These are phyloP conservation scores for Lytechinus variegatus DNA, from an alignment of 35 echinoderm and acorn worm species.

Conservation along the genomic window DNA sequence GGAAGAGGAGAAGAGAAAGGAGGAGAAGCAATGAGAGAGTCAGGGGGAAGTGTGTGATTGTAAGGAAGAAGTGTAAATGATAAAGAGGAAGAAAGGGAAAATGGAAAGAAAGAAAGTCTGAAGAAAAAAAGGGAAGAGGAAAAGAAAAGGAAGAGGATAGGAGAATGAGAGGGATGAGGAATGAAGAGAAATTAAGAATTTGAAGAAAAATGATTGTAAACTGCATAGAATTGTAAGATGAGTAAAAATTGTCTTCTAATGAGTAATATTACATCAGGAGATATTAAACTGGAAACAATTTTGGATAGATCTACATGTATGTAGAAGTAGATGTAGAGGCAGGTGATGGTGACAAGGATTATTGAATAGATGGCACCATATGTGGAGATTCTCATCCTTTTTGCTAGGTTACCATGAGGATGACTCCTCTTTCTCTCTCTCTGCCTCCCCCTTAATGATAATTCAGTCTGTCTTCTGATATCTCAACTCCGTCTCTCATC, in stretches of 20 bases:
- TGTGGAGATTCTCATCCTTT: conserved; percentile 12
- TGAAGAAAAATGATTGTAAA: background rate
- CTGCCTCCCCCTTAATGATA: background rate
- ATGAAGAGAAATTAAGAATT: too few species aligned
- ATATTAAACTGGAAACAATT: background rate
- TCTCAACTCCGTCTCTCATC: background rate
- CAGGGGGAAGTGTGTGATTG: background rate
- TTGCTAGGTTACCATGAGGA: background rate
- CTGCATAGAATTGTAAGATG: background rate
- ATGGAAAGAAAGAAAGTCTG: background rate
- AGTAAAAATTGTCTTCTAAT: background rate
- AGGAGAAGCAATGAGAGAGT: background rate
- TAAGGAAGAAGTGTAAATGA: background rate
- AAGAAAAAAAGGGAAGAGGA: too few species aligned
- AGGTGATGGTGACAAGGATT: background rate
- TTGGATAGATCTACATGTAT: too few species aligned
- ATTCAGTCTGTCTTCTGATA: conserved; percentile 40
- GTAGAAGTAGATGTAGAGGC: background rate
- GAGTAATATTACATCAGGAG: background rate
- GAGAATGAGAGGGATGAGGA: too few species aligned
- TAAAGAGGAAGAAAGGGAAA: background rate
- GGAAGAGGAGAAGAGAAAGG: background rate
- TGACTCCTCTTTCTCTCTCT: background rate
- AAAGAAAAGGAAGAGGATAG: too few species aligned
- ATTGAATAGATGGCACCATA: conserved; percentile 10